Base-by-base conservation (phyloP, 1,140 invertebrate species). In the Cydia fagiglandana region DNA sequence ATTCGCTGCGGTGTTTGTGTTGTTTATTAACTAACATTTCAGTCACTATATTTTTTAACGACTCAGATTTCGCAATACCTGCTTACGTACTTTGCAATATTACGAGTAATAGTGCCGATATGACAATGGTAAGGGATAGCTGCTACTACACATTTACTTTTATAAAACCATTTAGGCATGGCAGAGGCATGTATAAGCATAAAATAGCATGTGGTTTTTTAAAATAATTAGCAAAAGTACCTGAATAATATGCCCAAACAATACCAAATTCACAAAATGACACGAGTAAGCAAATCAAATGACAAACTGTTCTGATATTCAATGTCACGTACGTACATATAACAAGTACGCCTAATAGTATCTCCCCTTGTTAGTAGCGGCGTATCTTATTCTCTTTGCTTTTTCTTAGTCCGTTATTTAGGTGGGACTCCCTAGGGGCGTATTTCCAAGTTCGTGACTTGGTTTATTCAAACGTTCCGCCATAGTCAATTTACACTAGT, bases 361-460 rank as follows among this genome's bases (percentile, higher is more conserved):
- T 61, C 56, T 61, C 6, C 10, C n/a, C 56, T 61, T 24, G 56
- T 61, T 61, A 61, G 56, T 61, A 61, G 9, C 56, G 56, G 20
- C 17, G 56, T 70, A 70, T 41, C 34, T 10, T 17, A 70, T 70
- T 70, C 66, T 41, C 38, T 70, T 70, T 70, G 34, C n/a, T n/a
- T 70, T 70, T 38, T 45, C 38, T 12, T 70, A 68, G 64, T 41
- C 34, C 20, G 15, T 38, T 70, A 70, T 38, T 70, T 70, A 38
- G 34, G 12, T 15, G 56, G 15, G 17, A 41, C 30, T 47, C 66
- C 38, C 38, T 38, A 38, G 66, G 66, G 30, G 15, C 66, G 66
- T 70, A 70, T 70, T 70, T 38, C 66, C 30, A 34, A 30, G 66
- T 70, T 70, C 64, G 66, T 38, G 66, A 38, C 30, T 70, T 70